Percentiles rank a stretch among this genome's conserved stretches.
Evolutionary conservation across 92 coral and sea anemone species (phyloP).

Genomic region (Palythoa heliodiscus): DNA sequence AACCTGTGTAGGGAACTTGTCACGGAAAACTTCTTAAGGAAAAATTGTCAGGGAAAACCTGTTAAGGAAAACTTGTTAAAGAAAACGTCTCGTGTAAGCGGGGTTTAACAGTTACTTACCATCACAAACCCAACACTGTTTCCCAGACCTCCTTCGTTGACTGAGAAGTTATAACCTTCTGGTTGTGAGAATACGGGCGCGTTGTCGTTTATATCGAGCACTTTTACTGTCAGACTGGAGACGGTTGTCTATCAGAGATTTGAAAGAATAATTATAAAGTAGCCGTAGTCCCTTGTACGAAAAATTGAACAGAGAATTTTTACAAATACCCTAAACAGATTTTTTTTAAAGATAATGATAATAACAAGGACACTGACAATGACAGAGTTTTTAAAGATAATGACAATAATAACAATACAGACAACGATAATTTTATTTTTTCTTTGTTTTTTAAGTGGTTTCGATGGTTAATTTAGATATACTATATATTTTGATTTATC

Average conservation of each 20-base stretch:
- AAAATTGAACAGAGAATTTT: neutral
- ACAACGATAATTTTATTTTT: too few relatives aligned
- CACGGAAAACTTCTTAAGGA: too few relatives aligned
- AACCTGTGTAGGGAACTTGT: too few relatives aligned
- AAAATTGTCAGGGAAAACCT: too few relatives aligned
- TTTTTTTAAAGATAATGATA: too few relatives aligned
- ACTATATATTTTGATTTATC: too few relatives aligned
- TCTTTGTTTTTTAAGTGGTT: too few relatives aligned
- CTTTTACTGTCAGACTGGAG: constrained; percentile 58
- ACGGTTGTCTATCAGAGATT: constrained; percentile 63
- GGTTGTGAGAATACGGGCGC: constrained; percentile 80
- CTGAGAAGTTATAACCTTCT: constrained; percentile 75
- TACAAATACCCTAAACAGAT: neutral
- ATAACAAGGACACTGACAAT: neutral
- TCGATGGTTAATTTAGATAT: too few relatives aligned
- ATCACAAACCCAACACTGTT: constrained; percentile 76
- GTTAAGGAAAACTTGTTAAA: too few relatives aligned
- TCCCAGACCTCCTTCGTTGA: constrained; percentile 84
- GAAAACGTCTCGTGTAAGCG: too few relatives aligned
- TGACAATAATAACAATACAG: neutral
- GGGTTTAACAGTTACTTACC: constrained; percentile 48
- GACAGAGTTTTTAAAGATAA: neutral
- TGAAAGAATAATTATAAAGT: neutral
- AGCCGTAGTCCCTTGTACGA: neutral
- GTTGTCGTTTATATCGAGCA: constrained; percentile 84